Percentiles rank a stretch among this genome's conserved stretches.
phyloP scores from a whole-genome alignment of 2,113 vertebrate species.

The Alaudala cheleensis region DNA sequence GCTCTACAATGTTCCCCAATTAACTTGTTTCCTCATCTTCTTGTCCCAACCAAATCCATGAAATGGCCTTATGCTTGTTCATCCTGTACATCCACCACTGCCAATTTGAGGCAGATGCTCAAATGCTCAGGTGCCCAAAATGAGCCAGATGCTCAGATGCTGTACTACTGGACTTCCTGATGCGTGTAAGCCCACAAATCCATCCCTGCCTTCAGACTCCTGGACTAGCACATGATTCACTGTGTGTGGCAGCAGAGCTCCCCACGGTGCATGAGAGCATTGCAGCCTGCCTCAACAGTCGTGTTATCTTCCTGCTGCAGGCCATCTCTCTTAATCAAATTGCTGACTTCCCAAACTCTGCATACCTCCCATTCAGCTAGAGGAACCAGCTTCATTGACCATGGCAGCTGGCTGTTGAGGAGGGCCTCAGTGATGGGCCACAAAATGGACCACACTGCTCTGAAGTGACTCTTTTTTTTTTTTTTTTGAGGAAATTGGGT shows the following conservation, averaged over 20 bases:
- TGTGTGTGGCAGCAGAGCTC: background rate
- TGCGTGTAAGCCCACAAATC: slow-evolving; percentile 57
- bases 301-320: background rate
- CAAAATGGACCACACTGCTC: background rate
- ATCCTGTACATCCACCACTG: background rate
- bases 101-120: slow-evolving; percentile 54
- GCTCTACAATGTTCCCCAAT: background rate
- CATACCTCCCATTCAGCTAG: background rate
- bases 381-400: background rate
- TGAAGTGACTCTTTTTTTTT: background rate
- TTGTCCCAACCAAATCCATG: background rate
- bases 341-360: background rate
- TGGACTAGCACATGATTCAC: background rate
- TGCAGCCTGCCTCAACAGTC: background rate
- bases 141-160: slow-evolving; percentile 51
- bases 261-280: background rate
- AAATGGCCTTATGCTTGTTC: background rate
- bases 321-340: background rate
- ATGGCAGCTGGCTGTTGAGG: background rate
- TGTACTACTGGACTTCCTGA: slow-evolving; percentile 39
- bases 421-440: background rate
- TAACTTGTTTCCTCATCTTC: background rate
- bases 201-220: slow-evolving; percentile 43
- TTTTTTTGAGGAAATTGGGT: background rate
- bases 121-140: slow-evolving; percentile 11